Evolutionary conservation across 2,797 vertebrate species (phyloP).

Genomic region (Hemitrygon akajei): DNA sequence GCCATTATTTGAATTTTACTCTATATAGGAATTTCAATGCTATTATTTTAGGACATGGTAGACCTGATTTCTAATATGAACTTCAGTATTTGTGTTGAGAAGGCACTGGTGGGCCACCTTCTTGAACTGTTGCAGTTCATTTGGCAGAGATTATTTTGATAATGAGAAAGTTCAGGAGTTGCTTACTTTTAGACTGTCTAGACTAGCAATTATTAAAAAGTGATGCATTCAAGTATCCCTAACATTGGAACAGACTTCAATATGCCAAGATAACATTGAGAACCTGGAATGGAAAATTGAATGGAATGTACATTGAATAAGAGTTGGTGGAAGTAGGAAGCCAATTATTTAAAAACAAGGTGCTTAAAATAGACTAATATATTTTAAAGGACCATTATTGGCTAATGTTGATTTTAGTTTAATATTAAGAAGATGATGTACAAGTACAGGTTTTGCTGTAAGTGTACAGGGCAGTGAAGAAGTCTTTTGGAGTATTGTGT

Average conservation of each 20-base stretch:
- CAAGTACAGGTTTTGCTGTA: too few relatives aligned
- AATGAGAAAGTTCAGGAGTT: neutral
- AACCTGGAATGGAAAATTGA: neutral
- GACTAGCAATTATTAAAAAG: conserved; percentile 18
- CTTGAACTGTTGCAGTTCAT: too few relatives aligned
- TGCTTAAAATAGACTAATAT: neutral
- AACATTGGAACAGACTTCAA: neutral
- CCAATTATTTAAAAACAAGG: neutral
- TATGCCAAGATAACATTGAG: neutral
- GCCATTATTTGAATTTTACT: neutral
- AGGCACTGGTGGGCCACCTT: too few relatives aligned
- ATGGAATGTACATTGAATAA: neutral
- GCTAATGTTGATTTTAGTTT: neutral
- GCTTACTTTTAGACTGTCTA: conserved; percentile 21
- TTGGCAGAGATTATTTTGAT: neutral
- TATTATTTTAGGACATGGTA: neutral
- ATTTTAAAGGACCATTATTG: neutral
- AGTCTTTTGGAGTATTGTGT: too few relatives aligned
- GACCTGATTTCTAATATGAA: neutral
- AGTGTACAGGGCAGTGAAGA: too few relatives aligned
- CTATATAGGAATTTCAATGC: neutral
- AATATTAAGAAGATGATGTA: neutral
- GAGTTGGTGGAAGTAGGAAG: neutral
- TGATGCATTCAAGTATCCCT: neutral
- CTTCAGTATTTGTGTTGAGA: too few relatives aligned